Evolutionary conservation across 2,888 invertebrate species (phyloP), one percentile per base, ranked within the genome.

Genomic region (Tuberolachnus salignus): DNA sequence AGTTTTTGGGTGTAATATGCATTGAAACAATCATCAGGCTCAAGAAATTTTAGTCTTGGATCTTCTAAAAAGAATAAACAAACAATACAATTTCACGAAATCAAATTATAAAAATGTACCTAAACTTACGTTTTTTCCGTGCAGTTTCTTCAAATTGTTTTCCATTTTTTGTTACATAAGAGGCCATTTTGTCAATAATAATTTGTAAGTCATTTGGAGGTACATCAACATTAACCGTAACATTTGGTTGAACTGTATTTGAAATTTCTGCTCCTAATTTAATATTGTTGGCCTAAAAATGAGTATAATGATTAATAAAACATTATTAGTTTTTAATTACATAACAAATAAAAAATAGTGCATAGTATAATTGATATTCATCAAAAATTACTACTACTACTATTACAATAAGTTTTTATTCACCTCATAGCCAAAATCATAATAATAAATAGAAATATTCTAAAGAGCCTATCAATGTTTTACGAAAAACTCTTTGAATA

Each of bases 101-200:
- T 53, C 3, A 55, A 26, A 46, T 16, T 14, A 61, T 26, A 16
- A 11, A 9, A 16, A n/a, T 19, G 11, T 51, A 34, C 34, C 34
- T 53, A 3, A 26, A 71, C 78, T 64, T 46, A 83, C 84, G 91
- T 84, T 93, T 94, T 3, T 91, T 90, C 83, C 91, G 91, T 13
- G 95, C 92, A 42, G 94, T 93, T 51, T 92, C 91, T 83, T 98
- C 98, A 85, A 98, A 98, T 83, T 94, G 93, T 78, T 92, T 90
- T 0, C 98, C 99, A 86, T 98, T 98, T 83, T 95, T 94, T 1
- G 95, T 93, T 0, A 99, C 98, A 86, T 98, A 98, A 82, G 92
- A 91, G 0, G 98, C 98, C 91, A 98, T 97, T 86, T 97, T 97
- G 86, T 97, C 96, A 80, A 99, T 93, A 11, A 98, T 93, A 23